These are phyloP conservation scores for Alca torda DNA, from an alignment of 2,797 vertebrate species.

Conservation along the genomic window DNA sequence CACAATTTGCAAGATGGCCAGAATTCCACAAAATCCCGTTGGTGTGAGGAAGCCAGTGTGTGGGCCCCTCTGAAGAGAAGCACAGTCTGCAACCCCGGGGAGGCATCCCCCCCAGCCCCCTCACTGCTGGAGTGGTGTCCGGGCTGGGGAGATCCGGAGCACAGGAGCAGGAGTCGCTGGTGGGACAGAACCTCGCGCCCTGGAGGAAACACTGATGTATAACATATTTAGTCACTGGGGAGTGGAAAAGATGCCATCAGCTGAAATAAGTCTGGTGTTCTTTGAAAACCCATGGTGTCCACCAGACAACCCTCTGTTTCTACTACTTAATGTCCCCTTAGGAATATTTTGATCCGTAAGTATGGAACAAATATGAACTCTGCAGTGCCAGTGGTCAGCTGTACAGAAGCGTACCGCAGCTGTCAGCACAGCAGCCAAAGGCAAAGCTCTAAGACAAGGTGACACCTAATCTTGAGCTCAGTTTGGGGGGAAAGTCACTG, in stretches of 20 bases:
- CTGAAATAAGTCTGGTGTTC: background rate
- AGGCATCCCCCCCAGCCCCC: background rate
- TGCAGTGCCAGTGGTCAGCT: fast-evolving
- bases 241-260: background rate
- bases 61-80: background rate
- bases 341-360: background rate
- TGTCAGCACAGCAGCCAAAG: background rate
- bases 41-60: background rate
- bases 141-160: background rate
- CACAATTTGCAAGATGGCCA: background rate
- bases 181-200: background rate
- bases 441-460: background rate
- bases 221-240: background rate
- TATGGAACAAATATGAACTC: background rate
- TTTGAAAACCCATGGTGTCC: background rate
- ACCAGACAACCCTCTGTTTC: background rate
- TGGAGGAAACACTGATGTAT: too few species aligned
- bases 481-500: background rate
- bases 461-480: too few species aligned
- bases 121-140: background rate
- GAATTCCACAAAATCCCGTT: fast-evolving
- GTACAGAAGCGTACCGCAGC: background rate
- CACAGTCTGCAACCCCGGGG: too few species aligned
- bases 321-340: background rate
- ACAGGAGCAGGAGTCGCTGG: background rate